Base-by-base conservation (phyloP, 2,888 invertebrate genomes). In the Drosophila infuscata region DNA sequence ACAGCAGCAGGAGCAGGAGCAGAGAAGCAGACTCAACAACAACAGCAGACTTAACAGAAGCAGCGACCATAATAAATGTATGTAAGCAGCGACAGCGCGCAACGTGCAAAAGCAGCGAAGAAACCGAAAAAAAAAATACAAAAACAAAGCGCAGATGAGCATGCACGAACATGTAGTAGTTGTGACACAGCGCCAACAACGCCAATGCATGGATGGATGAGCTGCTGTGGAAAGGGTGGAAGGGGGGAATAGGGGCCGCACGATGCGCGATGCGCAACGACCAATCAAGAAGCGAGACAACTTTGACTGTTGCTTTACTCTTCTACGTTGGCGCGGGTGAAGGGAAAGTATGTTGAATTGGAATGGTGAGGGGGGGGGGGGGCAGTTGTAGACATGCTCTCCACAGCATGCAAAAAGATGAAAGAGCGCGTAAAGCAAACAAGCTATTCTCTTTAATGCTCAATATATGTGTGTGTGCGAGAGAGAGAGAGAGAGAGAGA, bases 241-340 rank as follows among this genome's bases (percentile, higher is more conserved):
- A 25, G 25, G 52, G 74, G 52, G 25, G 56, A 65, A 60, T 76
- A 72, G 67, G 69, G 76, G 81, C 74, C 70, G 74, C 69, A 66
- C 78, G 70, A 74, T 69, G 46, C 72, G 73, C 76, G 41, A 71
- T 69, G 52, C 71, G 73, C 75, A 33, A 66, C 88, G 76, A 88
- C 88, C 89, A 87, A 87, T 87, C 86, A 88, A 85, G 83, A 73
- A 63, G 72, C 80, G 82, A 70, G 70, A 46, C 46, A 46, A 46
- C 25, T 46, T 15, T 46, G 75, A 76, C 77, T 82, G 78, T 74
- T 77, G 88, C 84, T 72, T 65, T 76, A 70, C 85, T 89, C 89
- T 82, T 88, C 81, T 81, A 38, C 58, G 59, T 54, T 57, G 7
- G 15, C 9, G 58, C 35, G 41, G 43, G 48, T 30, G 20, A 2